Base-by-base conservation (phyloP, 2,888 invertebrate genomes). In the Hirtodrosophila alboralis region DNA sequence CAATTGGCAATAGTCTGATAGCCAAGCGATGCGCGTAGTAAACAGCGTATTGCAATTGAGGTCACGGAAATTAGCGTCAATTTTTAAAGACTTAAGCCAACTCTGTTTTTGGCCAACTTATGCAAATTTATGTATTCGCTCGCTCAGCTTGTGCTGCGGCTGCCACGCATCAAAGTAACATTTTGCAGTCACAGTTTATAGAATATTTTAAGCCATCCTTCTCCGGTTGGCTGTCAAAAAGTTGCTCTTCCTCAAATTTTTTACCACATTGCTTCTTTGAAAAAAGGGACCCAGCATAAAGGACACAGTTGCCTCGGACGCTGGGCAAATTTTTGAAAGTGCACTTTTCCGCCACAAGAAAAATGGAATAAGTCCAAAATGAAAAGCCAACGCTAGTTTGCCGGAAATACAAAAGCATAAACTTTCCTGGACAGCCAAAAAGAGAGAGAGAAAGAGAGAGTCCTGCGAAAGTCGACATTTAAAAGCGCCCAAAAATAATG, bases 381-480 rank as follows among this genome's bases (percentile, higher is more conserved):
- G 16, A 23, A 41, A 49, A 56, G 36, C 38, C 47, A 49, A 47
- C 72, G 60, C 67, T 72, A 72, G 59, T 62, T 78, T 64, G 75
- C 38, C 85, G 86, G 81, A 83, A 75, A 83, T 83, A 86, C 81
- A 83, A 83, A 78, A 78, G 86, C 86, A 83, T 84, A 81, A 84
- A 83, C 79, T 86, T 83, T 81, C 86, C 84, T n/a, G 86, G 84
- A 61, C 80, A 72, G 34, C 28, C 33, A 43, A 58, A 43, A 41
- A n/a, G 33, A 26, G 18, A 2, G 18, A 18, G 18, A 18, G 18
- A 2, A 5, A 18, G 18, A 18, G 2, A 4, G 56, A 7, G 23
- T 38, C 6, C 26, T 10, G n/a, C 38, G 31, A 38, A 10, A 10
- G 23, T 8, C 23, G 23, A 23, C 23, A 54, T 52, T 59, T 58